Evolutionary conservation across 2,888 invertebrate species (phyloP).

Genomic region (Gerosis bhagava): DNA sequence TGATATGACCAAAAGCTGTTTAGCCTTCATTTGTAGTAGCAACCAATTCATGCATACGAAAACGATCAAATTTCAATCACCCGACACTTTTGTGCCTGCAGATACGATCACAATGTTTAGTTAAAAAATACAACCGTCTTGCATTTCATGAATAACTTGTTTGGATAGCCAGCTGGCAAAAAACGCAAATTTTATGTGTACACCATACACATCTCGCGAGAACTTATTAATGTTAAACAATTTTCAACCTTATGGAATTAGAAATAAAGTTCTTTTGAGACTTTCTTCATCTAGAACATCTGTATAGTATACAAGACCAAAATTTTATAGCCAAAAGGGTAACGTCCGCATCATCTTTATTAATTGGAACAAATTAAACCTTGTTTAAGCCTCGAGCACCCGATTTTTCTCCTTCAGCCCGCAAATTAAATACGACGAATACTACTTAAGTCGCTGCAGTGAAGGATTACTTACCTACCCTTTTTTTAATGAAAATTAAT

Average conservation of each 20-base stretch:
- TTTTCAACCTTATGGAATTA: background rate
- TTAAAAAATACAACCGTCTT: constrained; percentile 27
- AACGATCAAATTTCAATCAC: constrained; percentile 24
- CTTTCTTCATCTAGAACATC: background rate
- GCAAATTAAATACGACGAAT: constrained; percentile 73
- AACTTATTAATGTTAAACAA: background rate
- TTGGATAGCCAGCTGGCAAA: constrained; percentile 33
- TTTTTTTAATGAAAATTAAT: constrained; percentile 43
- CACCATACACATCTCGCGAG: background rate
- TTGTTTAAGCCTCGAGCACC: constrained; percentile 51
- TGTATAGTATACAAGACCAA: constrained; percentile 35
- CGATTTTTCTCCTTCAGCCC: constrained; percentile 67
- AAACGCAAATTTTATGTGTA: constrained; percentile 23
- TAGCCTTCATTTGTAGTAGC: too few species aligned
- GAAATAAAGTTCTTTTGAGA: background rate
- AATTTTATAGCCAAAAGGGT: constrained; percentile 47
- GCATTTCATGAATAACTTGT: constrained; percentile 38
- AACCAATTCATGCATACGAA: too few species aligned
- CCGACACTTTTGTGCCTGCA: constrained; percentile 6
- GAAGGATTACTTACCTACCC: constrained; percentile 39
- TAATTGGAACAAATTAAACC: constrained; percentile 73
- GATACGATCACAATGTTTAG: constrained; percentile 20
- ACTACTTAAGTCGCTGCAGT: constrained; percentile 55
- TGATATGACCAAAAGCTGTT: too few species aligned
- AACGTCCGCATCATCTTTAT: constrained; percentile 67